phyloP scores from a whole-genome alignment of 2,113 vertebrate genomes.

The chimpanzee (Pan troglodytes) region NHGRI_mPanTro3-v2.1_pri NC_072407.2:121302501-121303000 shows the following conservation, averaged over 20 bases:
- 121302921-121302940: slow-evolving; percentile 81
- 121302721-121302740: background rate
- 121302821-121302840: background rate
- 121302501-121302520: too few relatives aligned
- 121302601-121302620: background rate
- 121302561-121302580: background rate
- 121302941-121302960: slow-evolving; percentile 74
- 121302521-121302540: too few relatives aligned
- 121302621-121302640: background rate
- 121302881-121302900: slow-evolving; percentile 75
- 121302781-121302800: background rate
- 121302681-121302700: background rate
- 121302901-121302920: slow-evolving; percentile 87
- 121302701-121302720: background rate
- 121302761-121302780: background rate
- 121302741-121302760: background rate
- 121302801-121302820: background rate
- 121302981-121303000: slow-evolving; percentile 36
- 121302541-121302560: background rate
- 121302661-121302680: background rate
- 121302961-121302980: slow-evolving; percentile 59
- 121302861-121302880: slow-evolving; percentile 86
- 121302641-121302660: background rate
- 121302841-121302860: slow-evolving; percentile 76
- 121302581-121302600: background rate